Base-by-base conservation (phyloP, 2,888 invertebrate genomes). In the Trichopoda pennipes region DNA sequence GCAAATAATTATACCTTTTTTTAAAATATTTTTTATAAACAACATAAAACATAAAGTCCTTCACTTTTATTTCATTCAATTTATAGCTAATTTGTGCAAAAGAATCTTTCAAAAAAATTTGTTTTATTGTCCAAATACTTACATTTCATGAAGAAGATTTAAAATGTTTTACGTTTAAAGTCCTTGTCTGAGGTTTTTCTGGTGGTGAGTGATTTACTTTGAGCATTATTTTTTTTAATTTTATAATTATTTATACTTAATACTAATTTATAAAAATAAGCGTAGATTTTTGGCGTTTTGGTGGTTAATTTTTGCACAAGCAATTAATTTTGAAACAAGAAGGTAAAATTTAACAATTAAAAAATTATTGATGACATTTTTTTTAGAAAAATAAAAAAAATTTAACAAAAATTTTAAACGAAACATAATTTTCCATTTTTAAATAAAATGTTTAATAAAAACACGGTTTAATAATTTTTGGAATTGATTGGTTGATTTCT, bases 261-360 rank as follows among this genome's bases (percentile, higher is more conserved):
- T 73, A 56, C 44, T 77, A 77, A 68, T 78, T 76, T 61, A 72
- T 42, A 73, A 51, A 28, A 75, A 53, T 81, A 81, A 81, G 82
- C 82, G 82, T 82, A 82, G 23, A 66, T 35, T 79, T 82, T 82
- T 82, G 78, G 79, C 70, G 38, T 81, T 80, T 70, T 56, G 21
- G 70, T 53, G 64, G 60, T 73, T 49, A 38, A 32, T 23, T 74
- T 72, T 58, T 73, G 78, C 75, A 78, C 72, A 38, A 75, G 61
- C 75, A 75, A 75, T 72, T 70, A 66, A 60, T 60, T 68, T 72
- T 47, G 21, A 44, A 69, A 49, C 58, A 69, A 84, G 70, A 19
- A 81, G 73, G 49, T 53, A 63, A 28, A 28, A 68, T 77, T 84
- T 63, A 73, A 76, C 38, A 70, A 72, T 68, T 35, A 75, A 69